Base-by-base conservation (phyloP, 2,888 invertebrate genomes). In the Chesias legatella region DNA sequence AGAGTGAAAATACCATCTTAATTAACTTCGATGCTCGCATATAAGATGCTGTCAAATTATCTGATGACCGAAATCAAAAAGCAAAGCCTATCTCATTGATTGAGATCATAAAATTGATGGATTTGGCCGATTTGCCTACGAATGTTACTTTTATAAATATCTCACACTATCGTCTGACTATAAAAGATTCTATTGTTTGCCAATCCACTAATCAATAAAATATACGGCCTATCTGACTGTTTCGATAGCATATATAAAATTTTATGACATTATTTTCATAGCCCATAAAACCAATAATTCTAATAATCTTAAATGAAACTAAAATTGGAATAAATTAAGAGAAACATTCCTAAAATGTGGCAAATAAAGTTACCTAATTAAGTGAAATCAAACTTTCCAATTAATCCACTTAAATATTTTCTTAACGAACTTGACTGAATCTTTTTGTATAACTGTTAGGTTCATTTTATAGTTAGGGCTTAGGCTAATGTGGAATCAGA, bases 41-140 rank as follows among this genome's bases (percentile, higher is more conserved):
- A 49, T 41, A 36, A 43, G 28, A 31, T 3, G 13, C 35, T 30
- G 43, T 47, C 21, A 24, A 17, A 10, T 20, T 20, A 49, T 53
- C 42, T 33, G 22, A 41, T 49, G 38, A 40, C 41, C 47, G 52
- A 48, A 50, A 53, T 50, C 35, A 49, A 53, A 50, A 48, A 37
- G 39, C 33, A 20, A 28, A 32, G 42, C 41, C 36, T 48, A 50
- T 46, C 47, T 45, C 33, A 42, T 34, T 32, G 30, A 44, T 32
- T 32, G 38, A 33, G 26, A 11, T 9, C 21, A 42, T 36, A 25
- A 28, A 28, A 26, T 32, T 32, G 34, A 44, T 44, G 17, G 33
- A 29, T 10, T 6, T 1, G 8, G 7, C 8, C 6, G 17, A 8
- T 8, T 29, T 17, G 6, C 7, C 11, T 10, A 26, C 10, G 7